Conservation (phyloP, 2,888 invertebrate species). For the Temnothorax ravouxi region DNA sequence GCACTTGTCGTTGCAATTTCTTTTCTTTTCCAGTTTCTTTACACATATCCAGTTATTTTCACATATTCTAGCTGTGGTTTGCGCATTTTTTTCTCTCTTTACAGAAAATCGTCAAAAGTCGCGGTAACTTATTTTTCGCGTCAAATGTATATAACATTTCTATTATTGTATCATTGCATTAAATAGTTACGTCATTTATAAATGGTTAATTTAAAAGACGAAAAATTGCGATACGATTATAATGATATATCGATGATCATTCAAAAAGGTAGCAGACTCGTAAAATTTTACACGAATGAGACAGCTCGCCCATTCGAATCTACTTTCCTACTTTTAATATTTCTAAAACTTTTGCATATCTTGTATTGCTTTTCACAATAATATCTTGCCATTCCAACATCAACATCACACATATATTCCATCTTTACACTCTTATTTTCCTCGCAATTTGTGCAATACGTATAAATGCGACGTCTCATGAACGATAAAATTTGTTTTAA, state of each 20-base stretch:
- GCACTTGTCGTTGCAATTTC: slow-evolving; percentile 4
- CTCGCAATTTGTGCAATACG: not conserved
- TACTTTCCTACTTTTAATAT: not conserved
- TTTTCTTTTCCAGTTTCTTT: slow-evolving; percentile 5
- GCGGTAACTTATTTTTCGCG: not conserved
- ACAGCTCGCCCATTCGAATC: slow-evolving; percentile 22
- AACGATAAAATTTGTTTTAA: not conserved
- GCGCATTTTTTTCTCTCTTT: not conserved
- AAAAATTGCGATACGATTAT: not conserved
- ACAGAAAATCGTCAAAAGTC: not conserved
- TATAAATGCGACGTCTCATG: not conserved
- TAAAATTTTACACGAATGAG: slow-evolving; percentile 21
- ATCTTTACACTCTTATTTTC: not conserved
- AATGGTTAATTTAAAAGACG: slow-evolving; percentile 6
- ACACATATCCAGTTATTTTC: not conserved
- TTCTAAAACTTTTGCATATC: not conserved
- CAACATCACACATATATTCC: not conserved
- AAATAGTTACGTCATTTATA: not conserved
- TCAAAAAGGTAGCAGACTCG: slow-evolving; percentile 25
- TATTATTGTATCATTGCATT: not conserved
- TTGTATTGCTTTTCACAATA: not conserved
- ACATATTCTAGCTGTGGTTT: not conserved
- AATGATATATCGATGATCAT: slow-evolving; percentile 16
- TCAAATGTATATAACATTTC: not conserved
- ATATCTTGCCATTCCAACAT: not conserved